phyloP scores from a whole-genome alignment of 2,888 invertebrate genomes.

The Drosophila cyrtoloma region DNA sequence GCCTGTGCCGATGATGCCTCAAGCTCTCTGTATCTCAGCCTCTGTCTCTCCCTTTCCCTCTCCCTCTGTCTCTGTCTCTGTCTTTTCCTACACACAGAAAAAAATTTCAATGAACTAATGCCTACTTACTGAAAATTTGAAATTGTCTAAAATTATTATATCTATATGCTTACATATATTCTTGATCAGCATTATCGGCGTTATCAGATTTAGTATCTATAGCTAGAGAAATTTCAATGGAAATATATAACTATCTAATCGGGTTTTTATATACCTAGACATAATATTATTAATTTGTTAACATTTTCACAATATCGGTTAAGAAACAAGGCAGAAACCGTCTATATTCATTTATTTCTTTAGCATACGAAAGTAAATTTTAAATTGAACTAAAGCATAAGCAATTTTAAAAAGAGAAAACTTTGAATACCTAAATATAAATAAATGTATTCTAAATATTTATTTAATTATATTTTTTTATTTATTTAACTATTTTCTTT shows the following conservation, averaged over 20 bases:
- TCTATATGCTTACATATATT: no score
- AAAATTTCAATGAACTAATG: constrained; percentile 21
- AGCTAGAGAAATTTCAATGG: not conserved
- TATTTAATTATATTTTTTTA: not conserved
- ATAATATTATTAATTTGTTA: not conserved
- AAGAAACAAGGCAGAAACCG: not conserved
- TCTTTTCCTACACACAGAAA: constrained; percentile 11
- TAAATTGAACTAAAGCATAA: not conserved
- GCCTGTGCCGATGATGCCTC: constrained; percentile 12
- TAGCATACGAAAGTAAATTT: not conserved
- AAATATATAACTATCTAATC: not conserved
- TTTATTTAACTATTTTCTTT: not conserved
- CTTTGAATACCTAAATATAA: not conserved
- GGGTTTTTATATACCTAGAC: not conserved
- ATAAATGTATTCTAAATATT: not conserved
- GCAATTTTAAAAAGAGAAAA: not conserved
- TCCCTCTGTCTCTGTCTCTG: constrained; percentile 16
- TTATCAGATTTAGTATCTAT: no score
- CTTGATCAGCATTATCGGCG: no score
- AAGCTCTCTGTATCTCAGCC: constrained; percentile 6
- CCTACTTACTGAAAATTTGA: not conserved
- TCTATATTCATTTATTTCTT: not conserved
- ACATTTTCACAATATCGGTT: not conserved
- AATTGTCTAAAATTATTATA: not conserved
- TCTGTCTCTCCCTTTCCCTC: constrained; percentile 11